Conservation (phyloP, 2,888 invertebrate species). For the Watsonalla cultraria region DNA sequence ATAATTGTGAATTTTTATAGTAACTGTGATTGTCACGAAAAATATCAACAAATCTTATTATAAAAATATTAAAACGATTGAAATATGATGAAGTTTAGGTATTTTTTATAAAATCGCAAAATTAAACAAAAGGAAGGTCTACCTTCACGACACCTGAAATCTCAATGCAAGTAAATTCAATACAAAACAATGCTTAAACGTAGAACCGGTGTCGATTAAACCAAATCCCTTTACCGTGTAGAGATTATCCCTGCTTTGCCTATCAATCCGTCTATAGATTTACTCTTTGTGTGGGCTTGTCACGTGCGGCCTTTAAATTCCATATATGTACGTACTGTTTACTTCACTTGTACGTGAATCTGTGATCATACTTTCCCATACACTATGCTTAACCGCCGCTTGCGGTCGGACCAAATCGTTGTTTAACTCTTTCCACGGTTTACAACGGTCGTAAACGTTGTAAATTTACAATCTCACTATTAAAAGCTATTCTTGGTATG, state of each 20-base stretch:
- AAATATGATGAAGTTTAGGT: too few species aligned
- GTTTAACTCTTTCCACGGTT: constrained; percentile 63
- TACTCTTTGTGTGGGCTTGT: constrained; percentile 1
- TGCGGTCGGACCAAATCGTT: constrained; percentile 57
- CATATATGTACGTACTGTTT: constrained; percentile 1
- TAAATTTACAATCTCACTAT: constrained; percentile 49
- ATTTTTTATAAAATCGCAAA: too few species aligned
- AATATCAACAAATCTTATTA: too few species aligned
- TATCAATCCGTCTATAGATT: not conserved
- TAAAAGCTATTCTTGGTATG: constrained; percentile 50
- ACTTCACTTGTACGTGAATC: constrained; percentile 1
- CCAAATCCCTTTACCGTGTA: not conserved
- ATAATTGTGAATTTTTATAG: too few species aligned
- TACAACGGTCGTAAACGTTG: constrained; percentile 55
- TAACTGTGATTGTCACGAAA: too few species aligned
- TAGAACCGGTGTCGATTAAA: not conserved
- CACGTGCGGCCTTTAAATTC: constrained; percentile 5
- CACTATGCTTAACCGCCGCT: constrained; percentile 41
- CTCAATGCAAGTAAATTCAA: too few species aligned
- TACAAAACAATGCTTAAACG: not conserved
- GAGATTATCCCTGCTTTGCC: not conserved
- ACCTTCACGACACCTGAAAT: too few species aligned
- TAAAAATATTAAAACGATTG: too few species aligned
- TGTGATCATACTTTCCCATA: constrained; percentile 4
- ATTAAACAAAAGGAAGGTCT: too few species aligned